Base-by-base conservation (phyloP, 1,140 invertebrate species). In the Meloidogyne exigua region DNA sequence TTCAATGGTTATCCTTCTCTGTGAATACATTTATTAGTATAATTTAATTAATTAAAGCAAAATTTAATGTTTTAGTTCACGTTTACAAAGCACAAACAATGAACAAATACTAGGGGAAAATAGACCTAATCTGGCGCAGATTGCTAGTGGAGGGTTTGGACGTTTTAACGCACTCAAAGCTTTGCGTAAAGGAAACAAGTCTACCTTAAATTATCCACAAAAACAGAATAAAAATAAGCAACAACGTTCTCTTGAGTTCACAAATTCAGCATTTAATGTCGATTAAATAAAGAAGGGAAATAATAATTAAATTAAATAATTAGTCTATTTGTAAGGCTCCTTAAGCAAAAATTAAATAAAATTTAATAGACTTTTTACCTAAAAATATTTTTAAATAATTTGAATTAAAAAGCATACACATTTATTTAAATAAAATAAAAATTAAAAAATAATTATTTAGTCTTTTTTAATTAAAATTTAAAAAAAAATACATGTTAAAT, bases 21-120 rank as follows among this genome's bases (percentile, higher is more conserved):
- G 95, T 64, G 95, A 98, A 88, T 97, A 96, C 84, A 96, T 94
- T 92, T 96, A 93, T 91, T 96, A 95, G 86, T 88, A 49, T 26
- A 7, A 39, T 39, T 9, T 7, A 39, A 9, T 39, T 39, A 39
- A 39, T 39, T 39, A 9, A 32, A 32, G 2, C 2, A 32, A 32
- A 2, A 39, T 39, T 39, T 3, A 32, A 32, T 32, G 2, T 3
- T 32, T 32, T 39, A 39, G 36, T 18, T 21, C 36, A 23, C 67
- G 39, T 0, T 39, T 28, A 36, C 44, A 5, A 44, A 79, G 44
- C 23, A 21, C 25, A 39, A 78, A 73, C 26, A 73, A 26, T 23
- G 21, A 21, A 75, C 9, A 5, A 4, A 18, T 9, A n/a, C n/a
- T n/a, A n/a, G n/a, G n/a, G n/a, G n/a, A n/a, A 26, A 65, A 15